Evolutionary conservation across 2,797 vertebrate species (phyloP).

Genomic region (Spinibarbus caldwelli): DNA sequence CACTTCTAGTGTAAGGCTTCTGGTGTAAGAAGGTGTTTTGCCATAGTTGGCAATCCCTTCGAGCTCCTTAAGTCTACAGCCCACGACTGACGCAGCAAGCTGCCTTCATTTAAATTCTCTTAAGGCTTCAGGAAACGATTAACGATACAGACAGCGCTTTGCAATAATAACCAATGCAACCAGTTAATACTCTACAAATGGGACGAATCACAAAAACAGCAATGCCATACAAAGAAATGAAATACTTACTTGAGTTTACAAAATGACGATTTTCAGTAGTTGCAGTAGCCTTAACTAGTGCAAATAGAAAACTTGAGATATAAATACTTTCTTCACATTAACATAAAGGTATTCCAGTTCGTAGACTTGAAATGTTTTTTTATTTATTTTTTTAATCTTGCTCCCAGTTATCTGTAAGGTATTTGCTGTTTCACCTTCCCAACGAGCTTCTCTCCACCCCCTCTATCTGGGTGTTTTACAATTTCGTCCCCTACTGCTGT

Average conservation of each 20-base stretch:
- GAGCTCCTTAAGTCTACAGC: conserved; percentile 60
- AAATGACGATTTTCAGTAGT: conserved; percentile 77
- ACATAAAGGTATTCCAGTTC: conserved; percentile 81
- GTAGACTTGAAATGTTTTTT: conserved; percentile 66
- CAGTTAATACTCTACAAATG: no score
- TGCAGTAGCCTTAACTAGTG: conserved; percentile 79
- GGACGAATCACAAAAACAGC: no score
- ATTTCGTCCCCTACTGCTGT: conserved; percentile 73
- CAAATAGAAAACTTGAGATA: conserved; percentile 76
- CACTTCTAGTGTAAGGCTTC: not conserved
- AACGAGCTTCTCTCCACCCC: conserved; percentile 71
- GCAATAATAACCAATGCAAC: not conserved
- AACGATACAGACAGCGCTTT: not conserved
- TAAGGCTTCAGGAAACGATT: conserved; percentile 46
- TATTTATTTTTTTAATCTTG: conserved; percentile 50
- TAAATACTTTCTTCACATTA: conserved; percentile 81
- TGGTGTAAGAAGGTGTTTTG: conserved; percentile 24
- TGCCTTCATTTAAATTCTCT: conserved; percentile 65
- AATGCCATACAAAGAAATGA: conserved; percentile 35
- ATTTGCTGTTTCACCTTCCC: conserved; percentile 58
- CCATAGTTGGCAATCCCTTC: conserved; percentile 66
- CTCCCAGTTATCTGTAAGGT: conserved; percentile 31
- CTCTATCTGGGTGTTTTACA: conserved; percentile 77
- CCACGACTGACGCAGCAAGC: conserved; percentile 78
- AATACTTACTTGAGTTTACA: conserved; percentile 76